Conservation (phyloP, 2,797 vertebrate genomes). For the Cuniculus paca region DNA sequence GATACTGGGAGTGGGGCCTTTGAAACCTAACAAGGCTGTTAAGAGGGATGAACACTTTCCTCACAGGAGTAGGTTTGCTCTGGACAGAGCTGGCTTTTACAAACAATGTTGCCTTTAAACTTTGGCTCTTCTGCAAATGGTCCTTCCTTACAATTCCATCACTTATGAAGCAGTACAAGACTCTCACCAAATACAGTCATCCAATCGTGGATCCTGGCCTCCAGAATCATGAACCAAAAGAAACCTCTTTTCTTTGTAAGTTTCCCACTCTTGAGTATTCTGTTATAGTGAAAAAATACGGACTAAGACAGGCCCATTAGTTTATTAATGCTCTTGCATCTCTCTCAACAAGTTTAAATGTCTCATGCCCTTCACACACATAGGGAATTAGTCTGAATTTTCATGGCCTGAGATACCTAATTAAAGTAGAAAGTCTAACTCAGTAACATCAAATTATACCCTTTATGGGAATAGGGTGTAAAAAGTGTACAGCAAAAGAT, state of each 20-base stretch:
- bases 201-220: not conserved
- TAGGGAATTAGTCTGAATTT: slow-evolving; percentile 42
- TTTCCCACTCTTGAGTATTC: not conserved
- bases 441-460: slow-evolving; percentile 26
- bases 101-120: not conserved
- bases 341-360: slow-evolving; percentile 53
- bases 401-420: slow-evolving; percentile 48
- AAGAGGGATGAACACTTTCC: not conserved
- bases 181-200: not conserved
- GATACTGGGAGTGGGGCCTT: not conserved
- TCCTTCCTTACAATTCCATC: not conserved
- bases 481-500: not conserved
- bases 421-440: slow-evolving; percentile 55
- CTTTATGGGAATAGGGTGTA: not conserved
- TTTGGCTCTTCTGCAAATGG: not conserved
- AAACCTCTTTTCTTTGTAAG: not conserved
- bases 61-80: not conserved
- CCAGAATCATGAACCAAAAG: not conserved
- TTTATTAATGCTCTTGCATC: slow-evolving; percentile 44
- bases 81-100: not conserved
- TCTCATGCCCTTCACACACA: not conserved
- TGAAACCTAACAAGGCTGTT: not conserved
- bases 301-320: not conserved
- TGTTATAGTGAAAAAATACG: not conserved
- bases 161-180: not conserved